These are phyloP conservation scores for Odontomachus brunneus DNA, from an alignment of 1,140 invertebrate species.

Conservation along the genomic window DNA sequence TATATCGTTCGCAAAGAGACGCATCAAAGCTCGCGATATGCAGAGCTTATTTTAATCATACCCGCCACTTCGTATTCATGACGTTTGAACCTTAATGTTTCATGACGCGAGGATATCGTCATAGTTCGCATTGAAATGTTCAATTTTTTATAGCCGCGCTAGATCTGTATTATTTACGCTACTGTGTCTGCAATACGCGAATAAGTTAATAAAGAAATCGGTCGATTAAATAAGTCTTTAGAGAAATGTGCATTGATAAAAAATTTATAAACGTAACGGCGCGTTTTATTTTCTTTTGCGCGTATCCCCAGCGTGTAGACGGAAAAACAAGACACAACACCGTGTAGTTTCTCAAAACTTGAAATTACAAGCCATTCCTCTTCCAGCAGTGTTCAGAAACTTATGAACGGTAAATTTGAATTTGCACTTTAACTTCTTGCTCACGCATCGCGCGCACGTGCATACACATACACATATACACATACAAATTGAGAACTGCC, in stretches of 20 bases:
- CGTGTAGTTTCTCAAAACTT: conserved; percentile 56
- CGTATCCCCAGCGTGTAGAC: conserved; percentile 4
- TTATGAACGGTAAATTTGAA: conserved; percentile 60
- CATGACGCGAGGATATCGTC: background rate
- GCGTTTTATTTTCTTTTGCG: background rate
- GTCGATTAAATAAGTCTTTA: too few species aligned
- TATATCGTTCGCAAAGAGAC: background rate
- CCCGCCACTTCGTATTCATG: conserved; percentile 6
- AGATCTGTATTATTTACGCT: too few species aligned
- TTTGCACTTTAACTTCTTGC: conserved; percentile 56
- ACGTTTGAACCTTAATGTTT: conserved; percentile 1
- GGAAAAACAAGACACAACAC: conserved; percentile 21
- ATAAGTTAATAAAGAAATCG: too few species aligned
- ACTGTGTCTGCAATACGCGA: too few species aligned
- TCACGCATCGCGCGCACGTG: conserved; percentile 6
- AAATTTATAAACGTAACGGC: too few species aligned
- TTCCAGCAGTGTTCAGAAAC: conserved; percentile 48
- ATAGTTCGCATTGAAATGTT: conserved; percentile 13
- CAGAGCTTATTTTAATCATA: background rate
- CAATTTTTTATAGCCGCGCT: too few species aligned
- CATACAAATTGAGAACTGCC: conserved; percentile 50
- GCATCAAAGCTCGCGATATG: background rate
- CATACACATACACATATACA: background rate
- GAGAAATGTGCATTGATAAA: too few species aligned
- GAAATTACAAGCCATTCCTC: conserved; percentile 55